phyloP scores from a whole-genome alignment of 2,113 vertebrate species.

The Geococcyx californianus region DNA sequence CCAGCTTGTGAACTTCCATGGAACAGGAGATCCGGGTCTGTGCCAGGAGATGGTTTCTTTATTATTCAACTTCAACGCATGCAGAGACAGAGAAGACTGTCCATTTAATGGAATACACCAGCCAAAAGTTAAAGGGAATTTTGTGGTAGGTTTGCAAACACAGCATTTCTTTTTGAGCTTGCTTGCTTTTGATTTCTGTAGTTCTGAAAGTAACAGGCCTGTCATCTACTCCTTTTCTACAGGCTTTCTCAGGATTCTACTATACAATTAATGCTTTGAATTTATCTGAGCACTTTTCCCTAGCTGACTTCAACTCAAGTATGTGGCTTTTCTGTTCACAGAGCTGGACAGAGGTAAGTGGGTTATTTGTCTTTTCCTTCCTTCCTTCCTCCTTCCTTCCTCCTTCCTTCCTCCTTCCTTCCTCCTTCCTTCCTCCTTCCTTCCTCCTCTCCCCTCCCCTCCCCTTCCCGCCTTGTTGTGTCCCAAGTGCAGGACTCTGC shows the following conservation, averaged over 20 bases:
- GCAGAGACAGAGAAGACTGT: constrained; percentile 73
- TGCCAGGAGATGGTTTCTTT: constrained; percentile 79
- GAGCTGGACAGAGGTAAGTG: constrained; percentile 78
- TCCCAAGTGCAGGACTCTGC: too few species aligned
- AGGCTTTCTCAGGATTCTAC: constrained; percentile 95
- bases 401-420: too few species aligned
- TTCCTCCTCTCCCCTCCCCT: too few species aligned
- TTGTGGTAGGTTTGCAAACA: constrained; percentile 81
- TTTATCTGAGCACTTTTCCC: constrained; percentile 72
- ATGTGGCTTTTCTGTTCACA: constrained; percentile 80
- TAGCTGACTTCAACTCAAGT: constrained; percentile 77
- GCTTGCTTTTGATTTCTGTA: neutral
- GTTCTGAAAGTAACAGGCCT: neutral
- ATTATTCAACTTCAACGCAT: constrained; percentile 83
- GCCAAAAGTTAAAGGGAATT: constrained; percentile 83
- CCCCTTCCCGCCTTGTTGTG: too few species aligned
- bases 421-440: too few species aligned
- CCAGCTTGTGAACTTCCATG: constrained; percentile 70
- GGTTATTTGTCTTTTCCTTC: neutral
- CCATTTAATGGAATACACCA: constrained; percentile 84
- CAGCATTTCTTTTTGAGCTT: neutral
- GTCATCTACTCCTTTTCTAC: neutral
- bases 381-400: too few species aligned
- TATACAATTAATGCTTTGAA: constrained; percentile 80
- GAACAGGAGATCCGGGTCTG: constrained; percentile 73